Conservation (phyloP, 2,113 vertebrate genomes). For the Anhinga rufa region DNA sequence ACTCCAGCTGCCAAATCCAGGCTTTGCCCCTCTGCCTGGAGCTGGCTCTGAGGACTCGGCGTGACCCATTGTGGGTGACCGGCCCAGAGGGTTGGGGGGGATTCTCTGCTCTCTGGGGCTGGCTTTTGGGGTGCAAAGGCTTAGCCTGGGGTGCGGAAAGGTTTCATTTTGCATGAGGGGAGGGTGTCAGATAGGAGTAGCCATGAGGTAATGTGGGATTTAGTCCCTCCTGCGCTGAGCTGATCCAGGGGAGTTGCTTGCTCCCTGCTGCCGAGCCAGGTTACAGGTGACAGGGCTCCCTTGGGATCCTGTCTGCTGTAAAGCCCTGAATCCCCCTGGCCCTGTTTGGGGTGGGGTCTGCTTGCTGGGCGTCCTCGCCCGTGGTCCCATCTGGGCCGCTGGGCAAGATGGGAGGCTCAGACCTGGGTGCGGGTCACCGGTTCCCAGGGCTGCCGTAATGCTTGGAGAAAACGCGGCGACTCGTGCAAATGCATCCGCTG, state of each 20-base stretch:
- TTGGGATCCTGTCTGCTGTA: neutral
- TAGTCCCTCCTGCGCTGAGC: neutral
- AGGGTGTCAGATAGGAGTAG: neutral
- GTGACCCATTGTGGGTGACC: neutral
- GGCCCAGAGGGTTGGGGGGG: neutral
- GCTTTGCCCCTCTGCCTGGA: neutral
- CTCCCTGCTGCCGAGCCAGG: neutral
- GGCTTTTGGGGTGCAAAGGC: neutral
- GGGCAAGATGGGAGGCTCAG: neutral
- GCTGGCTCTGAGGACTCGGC: neutral
- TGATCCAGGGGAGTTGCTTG: neutral
- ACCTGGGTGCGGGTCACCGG: neutral
- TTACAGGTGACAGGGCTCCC: neutral
- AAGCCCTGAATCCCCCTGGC: neutral
- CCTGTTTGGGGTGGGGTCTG: neutral
- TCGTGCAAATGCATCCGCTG: neutral
- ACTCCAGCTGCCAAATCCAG: neutral
- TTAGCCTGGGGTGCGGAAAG: neutral
- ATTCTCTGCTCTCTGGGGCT: neutral
- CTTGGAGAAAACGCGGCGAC: neutral
- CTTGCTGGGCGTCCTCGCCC: neutral
- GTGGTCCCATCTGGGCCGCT: too few species aligned
- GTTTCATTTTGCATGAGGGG: neutral
- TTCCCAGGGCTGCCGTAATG: neutral
- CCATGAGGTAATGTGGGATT: neutral